Evolutionary conservation across 2,797 vertebrate species (phyloP).

Genomic region (Enteromius argenteus): DNA sequence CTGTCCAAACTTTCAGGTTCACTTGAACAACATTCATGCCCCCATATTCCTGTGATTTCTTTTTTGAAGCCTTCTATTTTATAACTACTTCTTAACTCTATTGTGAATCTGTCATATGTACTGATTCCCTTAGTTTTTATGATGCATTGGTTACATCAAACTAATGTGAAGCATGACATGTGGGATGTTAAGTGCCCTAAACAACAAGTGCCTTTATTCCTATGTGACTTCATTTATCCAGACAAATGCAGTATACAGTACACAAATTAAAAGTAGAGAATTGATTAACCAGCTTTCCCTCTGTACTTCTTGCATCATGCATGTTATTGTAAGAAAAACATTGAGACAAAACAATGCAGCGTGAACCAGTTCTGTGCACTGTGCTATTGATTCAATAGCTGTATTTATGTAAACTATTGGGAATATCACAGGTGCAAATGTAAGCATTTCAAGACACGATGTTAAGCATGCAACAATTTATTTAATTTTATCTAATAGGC

Average conservation of each 20-base stretch:
- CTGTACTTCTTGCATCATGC: neutral
- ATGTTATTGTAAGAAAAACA: neutral
- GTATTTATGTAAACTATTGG: neutral
- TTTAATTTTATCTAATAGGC: neutral
- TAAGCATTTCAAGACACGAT: neutral
- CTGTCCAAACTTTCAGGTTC: neutral
- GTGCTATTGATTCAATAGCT: neutral
- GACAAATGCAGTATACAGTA: neutral
- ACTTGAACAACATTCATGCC: neutral
- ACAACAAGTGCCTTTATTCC: neutral
- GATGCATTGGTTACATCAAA: neutral
- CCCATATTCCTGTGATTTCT: neutral
- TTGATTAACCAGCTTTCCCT: neutral
- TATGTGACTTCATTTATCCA: neutral
- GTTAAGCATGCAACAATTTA: neutral
- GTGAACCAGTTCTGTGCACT: neutral
- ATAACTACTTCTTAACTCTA: neutral
- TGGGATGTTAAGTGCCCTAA: neutral
- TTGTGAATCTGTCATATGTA: neutral
- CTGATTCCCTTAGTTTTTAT: neutral
- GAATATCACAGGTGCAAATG: neutral
- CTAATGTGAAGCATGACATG: neutral
- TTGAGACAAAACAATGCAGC: neutral
- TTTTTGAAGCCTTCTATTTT: neutral
- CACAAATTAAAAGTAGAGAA: neutral